phyloP scores from a whole-genome alignment of 2,888 invertebrate species.

The Dynastes tityus region DNA sequence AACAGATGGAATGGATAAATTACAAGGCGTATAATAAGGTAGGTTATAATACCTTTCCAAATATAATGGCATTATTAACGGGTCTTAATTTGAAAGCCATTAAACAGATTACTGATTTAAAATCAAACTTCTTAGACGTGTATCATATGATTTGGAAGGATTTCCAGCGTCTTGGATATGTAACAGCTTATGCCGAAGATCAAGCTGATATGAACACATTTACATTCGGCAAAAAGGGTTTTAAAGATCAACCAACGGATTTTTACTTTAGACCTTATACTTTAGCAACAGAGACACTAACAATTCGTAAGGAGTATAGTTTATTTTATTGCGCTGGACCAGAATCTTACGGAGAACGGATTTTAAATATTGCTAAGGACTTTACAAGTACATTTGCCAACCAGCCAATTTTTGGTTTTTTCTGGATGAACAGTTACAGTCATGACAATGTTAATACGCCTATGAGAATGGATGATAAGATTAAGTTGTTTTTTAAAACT shows the following conservation, averaged over 20 bases:
- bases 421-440: slow-evolving; percentile 88
- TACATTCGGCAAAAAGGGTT: slow-evolving; percentile 82
- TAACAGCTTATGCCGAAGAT: slow-evolving; percentile 88
- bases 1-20: slow-evolving; percentile 70
- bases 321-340: slow-evolving; percentile 75
- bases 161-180: slow-evolving; percentile 81
- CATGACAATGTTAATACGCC: slow-evolving; percentile 81
- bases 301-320: slow-evolving; percentile 54
- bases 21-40: slow-evolving; percentile 74
- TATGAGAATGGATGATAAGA: slow-evolving; percentile 78
- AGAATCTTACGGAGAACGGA: slow-evolving; percentile 78
- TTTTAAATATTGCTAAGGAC: slow-evolving; percentile 80
- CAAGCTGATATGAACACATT: slow-evolving; percentile 82
- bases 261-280: slow-evolving; percentile 86
- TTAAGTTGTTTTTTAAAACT: slow-evolving; percentile 76
- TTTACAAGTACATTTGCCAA: slow-evolving; percentile 77
- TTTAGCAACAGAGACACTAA: slow-evolving; percentile 76
- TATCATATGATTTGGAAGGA: slow-evolving; percentile 86
- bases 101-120: slow-evolving; percentile 72
- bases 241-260: slow-evolving; percentile 83
- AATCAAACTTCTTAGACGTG: slow-evolving; percentile 75
- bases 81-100: slow-evolving; percentile 74
- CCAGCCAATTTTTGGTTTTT: slow-evolving; percentile 81
- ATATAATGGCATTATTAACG: slow-evolving; percentile 86
- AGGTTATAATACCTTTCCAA: slow-evolving; percentile 92